Base-by-base conservation (phyloP, 2,797 vertebrate genomes). In the Chrosomus eos region DNA sequence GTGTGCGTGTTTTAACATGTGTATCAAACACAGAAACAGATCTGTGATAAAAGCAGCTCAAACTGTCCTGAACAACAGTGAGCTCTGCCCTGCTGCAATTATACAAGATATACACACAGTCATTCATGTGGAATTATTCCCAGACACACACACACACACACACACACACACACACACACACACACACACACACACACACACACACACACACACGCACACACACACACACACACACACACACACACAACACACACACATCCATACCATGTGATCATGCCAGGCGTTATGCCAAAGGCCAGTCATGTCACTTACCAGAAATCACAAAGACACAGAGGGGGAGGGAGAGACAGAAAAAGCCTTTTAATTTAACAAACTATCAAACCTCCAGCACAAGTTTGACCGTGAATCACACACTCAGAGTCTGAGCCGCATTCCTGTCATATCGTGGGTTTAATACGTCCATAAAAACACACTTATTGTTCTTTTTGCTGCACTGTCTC, bases 221-320 rank as follows among this genome's bases (percentile, higher is more conserved):
- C 80, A 72, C 88, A 48, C 45, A 48, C 43, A 45, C 43, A 79
- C 83, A 83, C 83, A 73, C 87, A 86, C 80, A 72, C 88, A 48
- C 45, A 48, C 43, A 45, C 43, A 79, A n/a, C 83, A 83, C 83
- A 73, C 87, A 87, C 90, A 90, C 89, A 94, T 93, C 91, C 92
- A 93, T 91, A 93, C 93, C 95, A 95, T 95, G 95, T 96, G 95
- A 96, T 95, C 94, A 92, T 88, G 91, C 94, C 93, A 94, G 95
- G 95, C 94, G 90, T 92, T 87, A 92, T 93, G 95, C 95, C 95
- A 95, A 94, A 91, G 90, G 92, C 92, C 92, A 94, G 93, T 92
- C 94, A 95, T 95, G 95, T 95, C 95, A 94, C 93, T 96, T 95
- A 95, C 93, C 95, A 95, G 95, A 95, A 95, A 95, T 93, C 92